A percentile compares a stretch with the other conserved stretches of the same genome.
These are phyloP conservation scores for Climacteris rufus DNA, from an alignment of 2,113 vertebrate genomes.

Conservation along the genomic window DNA sequence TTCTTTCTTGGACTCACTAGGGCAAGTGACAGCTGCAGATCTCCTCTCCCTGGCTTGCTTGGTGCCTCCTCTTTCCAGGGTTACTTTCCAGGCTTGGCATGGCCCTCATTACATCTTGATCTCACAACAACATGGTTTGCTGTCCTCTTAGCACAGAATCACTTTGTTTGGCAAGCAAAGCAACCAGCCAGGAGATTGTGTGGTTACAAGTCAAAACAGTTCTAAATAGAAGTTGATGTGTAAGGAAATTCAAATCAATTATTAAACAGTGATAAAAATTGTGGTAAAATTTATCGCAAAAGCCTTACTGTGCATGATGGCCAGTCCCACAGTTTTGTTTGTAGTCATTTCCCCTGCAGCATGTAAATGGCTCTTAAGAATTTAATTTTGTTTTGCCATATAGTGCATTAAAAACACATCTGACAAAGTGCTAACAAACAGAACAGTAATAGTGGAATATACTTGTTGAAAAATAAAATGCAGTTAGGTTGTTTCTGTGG, in stretches of 20 bases:
- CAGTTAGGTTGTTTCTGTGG: background rate
- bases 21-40: background rate
- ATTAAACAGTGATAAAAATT: background rate
- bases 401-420: background rate
- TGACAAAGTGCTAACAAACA: background rate
- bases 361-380: background rate
- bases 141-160: background rate
- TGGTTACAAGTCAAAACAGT: background rate
- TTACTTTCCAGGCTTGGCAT: constrained; percentile 27
- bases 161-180: background rate
- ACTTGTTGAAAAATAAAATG: background rate
- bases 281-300: background rate
- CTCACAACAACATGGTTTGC: background rate
- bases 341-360: background rate
- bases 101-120: background rate
- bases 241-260: background rate
- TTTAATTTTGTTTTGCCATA: background rate
- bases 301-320: background rate
- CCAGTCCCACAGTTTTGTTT: background rate
- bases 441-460: background rate
- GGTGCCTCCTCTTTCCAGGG: background rate
- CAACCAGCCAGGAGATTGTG: background rate
- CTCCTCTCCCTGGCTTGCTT: constrained; percentile 19
- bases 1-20: background rate
- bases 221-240: background rate